These are phyloP conservation scores for Champsocephalus gunnari DNA, from an alignment of 2,797 vertebrate species.

Conservation along the genomic window DNA sequence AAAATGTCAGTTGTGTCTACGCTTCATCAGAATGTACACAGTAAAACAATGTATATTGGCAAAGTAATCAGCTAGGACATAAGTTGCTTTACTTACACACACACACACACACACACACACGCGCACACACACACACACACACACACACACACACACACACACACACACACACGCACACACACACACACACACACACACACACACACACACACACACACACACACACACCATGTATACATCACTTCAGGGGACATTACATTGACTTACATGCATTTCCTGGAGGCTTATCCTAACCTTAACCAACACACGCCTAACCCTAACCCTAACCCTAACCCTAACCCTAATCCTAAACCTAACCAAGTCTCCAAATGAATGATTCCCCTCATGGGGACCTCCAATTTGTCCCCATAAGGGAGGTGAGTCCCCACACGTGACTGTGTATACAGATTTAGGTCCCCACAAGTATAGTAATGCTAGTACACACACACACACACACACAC, in stretches of 20 bases:
- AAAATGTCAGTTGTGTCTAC: neutral
- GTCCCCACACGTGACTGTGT: no score
- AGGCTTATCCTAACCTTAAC: no score
- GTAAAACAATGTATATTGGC: neutral
- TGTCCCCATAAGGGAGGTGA: no score
- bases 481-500: slow-evolving; percentile 1
- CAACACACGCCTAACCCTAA: no score
- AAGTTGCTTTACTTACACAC: slow-evolving; percentile 23
- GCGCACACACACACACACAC: neutral
- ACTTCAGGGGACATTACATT: no score
- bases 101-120: neutral
- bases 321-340: no score
- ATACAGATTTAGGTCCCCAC: no score
- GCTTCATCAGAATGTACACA: neutral
- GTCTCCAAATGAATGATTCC: no score
- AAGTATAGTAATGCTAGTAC: no score
- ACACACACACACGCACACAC: neutral
- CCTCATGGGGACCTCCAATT: no score
- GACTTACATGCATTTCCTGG: no score
- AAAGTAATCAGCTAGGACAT: neutral
- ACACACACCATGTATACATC: neutral
- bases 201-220: neutral
- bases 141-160: neutral
- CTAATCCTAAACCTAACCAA: no score
- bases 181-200: neutral